These are phyloP conservation scores for Microctenopoma lineatum DNA, from an alignment of 2,797 vertebrate species.

Conservation along the genomic window DNA sequence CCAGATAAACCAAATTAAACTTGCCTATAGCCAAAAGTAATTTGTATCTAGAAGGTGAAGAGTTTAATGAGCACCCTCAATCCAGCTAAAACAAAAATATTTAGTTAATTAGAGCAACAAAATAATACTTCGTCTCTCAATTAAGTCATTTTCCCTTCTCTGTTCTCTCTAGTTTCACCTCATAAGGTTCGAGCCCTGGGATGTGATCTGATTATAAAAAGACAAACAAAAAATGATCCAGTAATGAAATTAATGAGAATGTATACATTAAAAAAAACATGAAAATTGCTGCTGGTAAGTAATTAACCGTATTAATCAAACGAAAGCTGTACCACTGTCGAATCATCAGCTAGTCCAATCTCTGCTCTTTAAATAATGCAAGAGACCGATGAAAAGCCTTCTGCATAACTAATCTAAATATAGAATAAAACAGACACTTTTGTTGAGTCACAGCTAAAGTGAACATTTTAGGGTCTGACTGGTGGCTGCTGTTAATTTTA, in stretches of 20 bases:
- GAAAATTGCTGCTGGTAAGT: slow-evolving; percentile 4
- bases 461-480: slow-evolving; percentile 25
- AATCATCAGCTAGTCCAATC: slow-evolving; percentile 17
- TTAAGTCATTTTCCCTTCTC: slow-evolving; percentile 5
- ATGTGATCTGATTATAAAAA: slow-evolving; percentile 39
- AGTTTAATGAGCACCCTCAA: slow-evolving; percentile 61
- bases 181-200: slow-evolving; percentile 32
- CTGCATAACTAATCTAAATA: slow-evolving; percentile 13
- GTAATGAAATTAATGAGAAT: slow-evolving; percentile 10
- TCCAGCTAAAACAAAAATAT: slow-evolving; percentile 69
- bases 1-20: slow-evolving; percentile 71
- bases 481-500: slow-evolving; percentile 21
- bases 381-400: slow-evolving; percentile 25
- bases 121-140: slow-evolving; percentile 62
- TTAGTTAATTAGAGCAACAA: slow-evolving; percentile 73
- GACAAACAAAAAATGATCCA: slow-evolving; percentile 2
- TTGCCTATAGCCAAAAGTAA: slow-evolving; percentile 71
- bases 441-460: slow-evolving; percentile 35
- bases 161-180: slow-evolving; percentile 23
- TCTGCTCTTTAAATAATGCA: slow-evolving; percentile 10
- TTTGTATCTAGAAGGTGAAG: slow-evolving; percentile 60
- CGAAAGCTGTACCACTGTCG: slow-evolving; percentile 5
- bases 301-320: slow-evolving; percentile 26
- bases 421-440: slow-evolving; percentile 20
- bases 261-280: slow-evolving; percentile 16